phyloP scores from a whole-genome alignment of 2,797 vertebrate species.

The Melanogrammus aeglefinus region DNA sequence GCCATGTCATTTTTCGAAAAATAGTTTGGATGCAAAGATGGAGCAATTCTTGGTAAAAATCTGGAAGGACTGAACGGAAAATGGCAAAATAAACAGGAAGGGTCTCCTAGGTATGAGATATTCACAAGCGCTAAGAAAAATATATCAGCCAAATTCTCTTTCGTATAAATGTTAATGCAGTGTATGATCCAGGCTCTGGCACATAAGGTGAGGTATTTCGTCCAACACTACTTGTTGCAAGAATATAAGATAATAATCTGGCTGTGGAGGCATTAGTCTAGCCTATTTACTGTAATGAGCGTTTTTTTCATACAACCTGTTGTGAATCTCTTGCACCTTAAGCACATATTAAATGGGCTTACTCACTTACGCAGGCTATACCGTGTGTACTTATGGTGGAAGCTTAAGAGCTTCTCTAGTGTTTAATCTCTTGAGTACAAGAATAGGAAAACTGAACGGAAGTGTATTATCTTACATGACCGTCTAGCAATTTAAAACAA shows the following conservation, averaged over 20 bases:
- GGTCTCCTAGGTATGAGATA: not conserved
- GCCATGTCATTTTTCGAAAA: constrained; percentile 26
- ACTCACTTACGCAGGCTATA: not conserved
- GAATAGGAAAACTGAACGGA: not conserved
- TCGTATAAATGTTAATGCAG: not conserved
- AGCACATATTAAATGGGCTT: not conserved
- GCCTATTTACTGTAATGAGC: not conserved
- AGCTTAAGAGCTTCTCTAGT: not conserved
- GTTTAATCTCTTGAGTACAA: not conserved
- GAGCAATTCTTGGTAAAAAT: not conserved
- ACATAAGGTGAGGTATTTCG: not conserved
- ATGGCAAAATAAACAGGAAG: not conserved
- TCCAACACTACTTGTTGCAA: constrained; percentile 11
- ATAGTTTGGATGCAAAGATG: not conserved
- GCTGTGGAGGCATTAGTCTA: constrained; percentile 5
- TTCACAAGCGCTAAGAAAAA: not conserved
- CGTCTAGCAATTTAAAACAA: not conserved
- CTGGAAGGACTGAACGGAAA: not conserved
- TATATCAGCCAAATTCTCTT: too few relatives aligned
- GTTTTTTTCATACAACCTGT: constrained; percentile 5
- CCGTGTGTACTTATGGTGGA: too few relatives aligned
- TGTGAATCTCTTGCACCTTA: not conserved
- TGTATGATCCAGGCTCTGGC: not conserved
- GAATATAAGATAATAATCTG: constrained; percentile 16
- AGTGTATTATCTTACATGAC: too few relatives aligned